A percentile compares a stretch with the other conserved stretches of the same genome.
These are phyloP conservation scores for Percina caprodes DNA, from an alignment of 2,113 vertebrate species.

Conservation along the genomic window DNA sequence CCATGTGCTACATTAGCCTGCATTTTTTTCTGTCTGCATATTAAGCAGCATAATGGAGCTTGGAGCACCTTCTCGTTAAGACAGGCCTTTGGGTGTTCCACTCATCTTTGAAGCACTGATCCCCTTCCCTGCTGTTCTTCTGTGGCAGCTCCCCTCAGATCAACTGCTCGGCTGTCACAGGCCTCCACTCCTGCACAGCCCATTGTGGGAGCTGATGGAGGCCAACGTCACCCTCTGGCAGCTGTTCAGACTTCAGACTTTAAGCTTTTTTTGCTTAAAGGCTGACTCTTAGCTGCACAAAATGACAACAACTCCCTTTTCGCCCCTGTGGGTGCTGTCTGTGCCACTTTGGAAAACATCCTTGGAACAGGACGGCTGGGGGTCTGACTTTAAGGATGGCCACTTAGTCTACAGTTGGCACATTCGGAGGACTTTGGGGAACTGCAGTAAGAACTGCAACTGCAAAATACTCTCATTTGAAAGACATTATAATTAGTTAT, in stretches of 20 bases:
- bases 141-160: constrained; percentile 28
- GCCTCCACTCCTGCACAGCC: constrained; percentile 3
- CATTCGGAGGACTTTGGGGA: constrained; percentile 26
- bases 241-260: constrained; percentile 38
- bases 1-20: constrained; percentile 39
- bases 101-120: constrained; percentile 48
- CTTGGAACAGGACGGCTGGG: constrained; percentile 32
- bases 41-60: constrained; percentile 59
- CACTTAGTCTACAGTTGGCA: constrained; percentile 25
- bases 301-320: constrained; percentile 57
- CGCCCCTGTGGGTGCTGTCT: constrained; percentile 34
- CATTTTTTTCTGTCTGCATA: constrained; percentile 46
- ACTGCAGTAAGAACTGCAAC: constrained; percentile 8
- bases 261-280: constrained; percentile 42
- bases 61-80: constrained; percentile 39
- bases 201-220: constrained; percentile 43
- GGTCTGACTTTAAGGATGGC: constrained; percentile 44
- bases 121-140: constrained; percentile 36
- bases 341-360: constrained; percentile 54
- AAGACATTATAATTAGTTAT: constrained; percentile 49
- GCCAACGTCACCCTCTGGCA: constrained; percentile 48
- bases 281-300: constrained; percentile 46
- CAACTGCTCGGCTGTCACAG: constrained; percentile 38
- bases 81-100: constrained; percentile 48
- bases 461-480: constrained; percentile 24